These are phyloP conservation scores for Urocolius indicus DNA, from an alignment of 2,113 vertebrate genomes.

Conservation along the genomic window DNA sequence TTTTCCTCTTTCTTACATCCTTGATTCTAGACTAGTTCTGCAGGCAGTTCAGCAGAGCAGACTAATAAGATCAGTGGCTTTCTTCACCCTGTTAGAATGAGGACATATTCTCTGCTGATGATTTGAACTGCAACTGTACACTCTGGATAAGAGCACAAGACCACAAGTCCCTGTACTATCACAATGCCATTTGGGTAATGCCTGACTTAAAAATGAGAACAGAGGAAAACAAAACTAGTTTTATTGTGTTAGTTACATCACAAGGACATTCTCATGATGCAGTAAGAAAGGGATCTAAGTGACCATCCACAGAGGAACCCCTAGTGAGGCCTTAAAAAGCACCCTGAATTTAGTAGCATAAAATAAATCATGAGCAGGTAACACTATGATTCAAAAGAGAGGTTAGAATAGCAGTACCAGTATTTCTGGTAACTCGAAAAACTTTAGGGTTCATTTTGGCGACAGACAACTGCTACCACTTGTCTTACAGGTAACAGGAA, in stretches of 20 bases:
- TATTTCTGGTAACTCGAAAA: neutral
- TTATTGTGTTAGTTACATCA: neutral
- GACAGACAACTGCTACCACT: neutral
- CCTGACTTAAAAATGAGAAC: neutral
- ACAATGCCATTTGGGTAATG: neutral
- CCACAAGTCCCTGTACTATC: neutral
- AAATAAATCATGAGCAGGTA: neutral
- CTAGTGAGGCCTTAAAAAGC: neutral
- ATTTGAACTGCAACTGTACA: neutral
- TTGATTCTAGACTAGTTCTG: neutral
- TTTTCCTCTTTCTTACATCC: neutral
- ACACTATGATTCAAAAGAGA: neutral
- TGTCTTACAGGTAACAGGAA: neutral
- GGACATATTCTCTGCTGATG: neutral
- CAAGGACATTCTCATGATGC: neutral
- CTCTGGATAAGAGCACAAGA: neutral
- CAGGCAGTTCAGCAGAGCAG: neutral
- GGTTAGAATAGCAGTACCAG: neutral
- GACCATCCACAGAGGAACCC: neutral
- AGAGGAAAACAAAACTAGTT: neutral
- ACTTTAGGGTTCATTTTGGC: neutral
- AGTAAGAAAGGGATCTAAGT: neutral
- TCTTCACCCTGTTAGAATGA: neutral
- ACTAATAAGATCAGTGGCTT: neutral
- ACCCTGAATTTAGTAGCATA: neutral